phyloP scores from a whole-genome alignment of 2,888 invertebrate genomes.

The Trissonchulus latispiculum region DNA sequence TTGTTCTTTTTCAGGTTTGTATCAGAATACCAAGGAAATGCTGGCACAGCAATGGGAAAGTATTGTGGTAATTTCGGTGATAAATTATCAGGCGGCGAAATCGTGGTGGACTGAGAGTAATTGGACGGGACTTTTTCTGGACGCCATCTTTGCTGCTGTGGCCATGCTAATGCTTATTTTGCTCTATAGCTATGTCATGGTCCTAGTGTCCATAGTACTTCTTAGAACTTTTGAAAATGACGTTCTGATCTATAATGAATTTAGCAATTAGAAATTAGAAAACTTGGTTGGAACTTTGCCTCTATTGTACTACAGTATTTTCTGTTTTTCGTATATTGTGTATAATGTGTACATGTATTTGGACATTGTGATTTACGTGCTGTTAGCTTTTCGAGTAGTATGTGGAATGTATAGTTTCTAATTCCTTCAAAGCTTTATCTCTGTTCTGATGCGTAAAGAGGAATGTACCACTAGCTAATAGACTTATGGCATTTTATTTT shows the following conservation, averaged over 20 bases:
- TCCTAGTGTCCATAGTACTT: slow-evolving; percentile 16
- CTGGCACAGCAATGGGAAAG: slow-evolving; percentile 12
- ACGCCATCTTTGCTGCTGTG: background rate
- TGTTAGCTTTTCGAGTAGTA: no score
- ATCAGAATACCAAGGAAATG: background rate
- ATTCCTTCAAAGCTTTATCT: no score
- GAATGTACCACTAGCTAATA: no score
- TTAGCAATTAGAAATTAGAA: no score
- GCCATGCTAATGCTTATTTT: background rate
- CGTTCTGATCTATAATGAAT: background rate
- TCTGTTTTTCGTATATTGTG: no score
- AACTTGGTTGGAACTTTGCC: no score
- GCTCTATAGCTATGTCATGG: background rate
- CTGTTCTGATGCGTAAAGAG: no score
- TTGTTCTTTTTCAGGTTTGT: background rate
- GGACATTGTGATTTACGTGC: no score
- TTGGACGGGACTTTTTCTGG: background rate
- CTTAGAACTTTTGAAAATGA: slow-evolving; percentile 9
- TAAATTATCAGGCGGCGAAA: slow-evolving; percentile 13
- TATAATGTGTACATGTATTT: no score
- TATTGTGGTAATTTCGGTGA: slow-evolving; percentile 11
- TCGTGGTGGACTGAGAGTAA: background rate
- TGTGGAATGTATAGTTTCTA: no score
- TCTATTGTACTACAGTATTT: no score
- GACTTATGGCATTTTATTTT: no score